Base-by-base conservation (phyloP, 2,113 vertebrate genomes). In the Poeciliopsis turrubarensis region DNA sequence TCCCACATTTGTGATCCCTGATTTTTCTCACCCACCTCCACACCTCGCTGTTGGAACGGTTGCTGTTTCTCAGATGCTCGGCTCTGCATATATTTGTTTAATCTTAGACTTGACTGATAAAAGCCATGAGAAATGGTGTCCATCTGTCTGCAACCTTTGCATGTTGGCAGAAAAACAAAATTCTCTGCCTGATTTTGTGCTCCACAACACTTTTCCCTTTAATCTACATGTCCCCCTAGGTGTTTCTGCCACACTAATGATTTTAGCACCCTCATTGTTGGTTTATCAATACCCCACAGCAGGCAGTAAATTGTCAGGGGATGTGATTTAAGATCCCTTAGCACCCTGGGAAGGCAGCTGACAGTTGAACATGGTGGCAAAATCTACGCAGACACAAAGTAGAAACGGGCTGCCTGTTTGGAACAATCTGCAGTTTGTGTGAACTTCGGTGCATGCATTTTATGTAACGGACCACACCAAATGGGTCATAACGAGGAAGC, bases 271-370 rank as follows among this genome's bases (percentile, higher is more conserved):
- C 74, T 41, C 32, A 64, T 81, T 81, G 81, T 78, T 60, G 83
- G 83, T 87, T 90, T 91, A 90, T 93, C 86, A 89, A 84, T 92
- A 89, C 83, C 85, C 89, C 86, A 86, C 90, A 86, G 82, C 75
- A 78, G 85, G 88, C 88, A 77, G 85, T 84, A 76, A 91, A 91
- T 92, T 91, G 84, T 91, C 78, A 66, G 85, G 68, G 78, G 86
- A 81, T 68, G 87, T 80, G 87, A 91, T 92, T 89, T 86, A 83
- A 91, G 81, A 83, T 82, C 83, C 78, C 77, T 73, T 37, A 75
- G 82, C 64, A 75, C 69, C 80, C 72, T 19, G 60, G 74, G 78
- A 84, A 80, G 68, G 75, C 85, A 77, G 77, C 79, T 78, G 72
- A 82, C 86, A 77, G 75, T 75, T 37, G 31, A 73, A 70, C 39